Base-by-base conservation (phyloP, 2,113 vertebrate genomes). In the Chaetorhynchus papuensis region DNA sequence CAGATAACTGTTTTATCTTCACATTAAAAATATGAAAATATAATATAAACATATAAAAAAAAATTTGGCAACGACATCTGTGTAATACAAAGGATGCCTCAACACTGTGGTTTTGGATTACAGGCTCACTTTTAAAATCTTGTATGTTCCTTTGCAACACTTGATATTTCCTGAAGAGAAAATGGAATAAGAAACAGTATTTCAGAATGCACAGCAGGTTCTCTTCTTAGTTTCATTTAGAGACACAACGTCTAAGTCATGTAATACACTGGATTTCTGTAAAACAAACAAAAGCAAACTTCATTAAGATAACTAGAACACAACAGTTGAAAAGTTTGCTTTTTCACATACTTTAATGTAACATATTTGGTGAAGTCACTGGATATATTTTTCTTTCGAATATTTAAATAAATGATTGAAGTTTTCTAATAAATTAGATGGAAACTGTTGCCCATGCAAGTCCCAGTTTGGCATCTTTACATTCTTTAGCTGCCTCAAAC, bases 141-240 rank as follows among this genome's bases (percentile, higher is more conserved):
- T 89, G 1, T 28, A 16, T 47, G 17, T 57, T 90, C 44, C 80
- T 86, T 86, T 75, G 44, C 59, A 95, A 65, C 35, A 82, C 21
- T 66, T 78, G 71, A 6, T 52, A 81, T 45, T 72, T 89, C 89
- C 83, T 83, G 74, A 95, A 80, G 47, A 65, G 61, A 94, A 90
- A 89, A 87, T 2, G 8, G 23, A 94, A 20, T 30, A 83, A 61
- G 27, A 80, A 88, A 68, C 45, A 47, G 1, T 53, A 65, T 90
- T 69, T 97, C 93, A 97, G 49, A 94, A 64, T 35, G 80, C 74
- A 94, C 97, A 97, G 86, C 97, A 97, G 86, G 79, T 92, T 96
- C 72, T 97, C 93, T 90, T 95, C 94, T 93, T 95, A 70, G 65
- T 95, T 95, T 84, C 92, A 71, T 81, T 83, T 80, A 97, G 52